Conservation (phyloP, 2,113 vertebrate species). For the Xiphophorus maculatus region DNA sequence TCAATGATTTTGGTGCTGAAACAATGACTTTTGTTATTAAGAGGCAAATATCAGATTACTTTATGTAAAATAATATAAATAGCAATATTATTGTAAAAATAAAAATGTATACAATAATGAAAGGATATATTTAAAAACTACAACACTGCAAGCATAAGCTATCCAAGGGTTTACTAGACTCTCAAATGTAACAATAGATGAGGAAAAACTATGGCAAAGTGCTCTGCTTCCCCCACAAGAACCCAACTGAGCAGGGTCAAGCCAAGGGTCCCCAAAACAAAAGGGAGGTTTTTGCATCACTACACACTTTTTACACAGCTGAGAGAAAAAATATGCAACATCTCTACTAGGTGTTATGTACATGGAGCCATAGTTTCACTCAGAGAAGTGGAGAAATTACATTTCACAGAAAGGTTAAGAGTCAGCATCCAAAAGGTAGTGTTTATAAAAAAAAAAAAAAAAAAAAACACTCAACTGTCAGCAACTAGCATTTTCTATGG, state of each 20-base stretch:
- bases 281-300: constrained; percentile 19
- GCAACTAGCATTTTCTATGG: background rate
- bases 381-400: constrained; percentile 4
- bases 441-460: constrained; percentile 1
- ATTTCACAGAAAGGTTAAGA: background rate
- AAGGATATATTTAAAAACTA: background rate
- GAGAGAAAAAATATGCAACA: constrained; percentile 58
- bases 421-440: background rate
- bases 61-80: background rate
- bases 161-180: background rate
- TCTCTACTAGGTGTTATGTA: constrained; percentile 43
- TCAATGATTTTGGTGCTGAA: background rate
- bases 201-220: background rate
- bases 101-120: background rate
- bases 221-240: constrained; percentile 3
- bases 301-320: constrained; percentile 22
- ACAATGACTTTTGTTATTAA: background rate
- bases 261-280: constrained; percentile 1
- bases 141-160: background rate
- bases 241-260: constrained; percentile 6
- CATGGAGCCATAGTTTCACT: constrained; percentile 26
- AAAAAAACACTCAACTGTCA: background rate
- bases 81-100: background rate
- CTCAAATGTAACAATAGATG: constrained; percentile 26
- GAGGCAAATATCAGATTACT: too few relatives aligned